A percentile compares a stretch with the other conserved stretches of the same genome.
phyloP scores from a whole-genome alignment of 1,140 invertebrate species.

The Marisa cornuarietis region DNA sequence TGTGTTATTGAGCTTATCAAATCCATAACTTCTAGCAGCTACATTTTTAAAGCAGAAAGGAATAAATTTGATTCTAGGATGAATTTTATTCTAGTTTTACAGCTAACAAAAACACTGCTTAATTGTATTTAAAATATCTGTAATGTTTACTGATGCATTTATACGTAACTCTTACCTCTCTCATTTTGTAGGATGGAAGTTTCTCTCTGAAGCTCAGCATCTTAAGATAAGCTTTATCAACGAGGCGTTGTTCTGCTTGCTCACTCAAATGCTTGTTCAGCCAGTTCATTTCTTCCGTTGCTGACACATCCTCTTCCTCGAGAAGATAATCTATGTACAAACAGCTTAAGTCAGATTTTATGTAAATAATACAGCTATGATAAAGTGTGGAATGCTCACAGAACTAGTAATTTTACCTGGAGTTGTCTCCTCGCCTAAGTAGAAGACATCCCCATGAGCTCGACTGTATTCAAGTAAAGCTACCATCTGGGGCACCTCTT shows the following conservation, averaged over 20 bases:
- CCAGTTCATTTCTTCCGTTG: neutral
- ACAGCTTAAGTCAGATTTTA: neutral
- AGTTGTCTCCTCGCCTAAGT: neutral
- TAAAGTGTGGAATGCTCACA: neutral
- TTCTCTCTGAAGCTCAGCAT: slow-evolving; percentile 56
- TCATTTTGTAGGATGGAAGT: slow-evolving; percentile 54
- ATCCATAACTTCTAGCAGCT: no score
- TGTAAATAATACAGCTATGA: neutral
- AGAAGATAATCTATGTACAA: slow-evolving; percentile 1
- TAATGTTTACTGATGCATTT: neutral
- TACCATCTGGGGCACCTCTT: slow-evolving; percentile 20
- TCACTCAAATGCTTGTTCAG: slow-evolving; percentile 33
- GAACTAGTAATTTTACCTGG: slow-evolving; percentile 14
- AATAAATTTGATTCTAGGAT: neutral
- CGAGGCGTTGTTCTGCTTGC: slow-evolving; percentile 32
- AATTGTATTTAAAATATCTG: no score
- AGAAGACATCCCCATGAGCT: slow-evolving; percentile 15
- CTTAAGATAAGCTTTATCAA: slow-evolving; percentile 31
- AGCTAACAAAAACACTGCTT: neutral
- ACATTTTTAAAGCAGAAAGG: no score
- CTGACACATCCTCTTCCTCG: neutral
- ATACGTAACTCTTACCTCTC: slow-evolving; percentile 39
- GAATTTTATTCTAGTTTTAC: neutral
- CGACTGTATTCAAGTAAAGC: slow-evolving; percentile 21
- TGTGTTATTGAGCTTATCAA: no score